These are phyloP conservation scores for Pocillopora damicornis DNA, from an alignment of 64 coral and sea anemone genomes.

Conservation along the genomic window DNA sequence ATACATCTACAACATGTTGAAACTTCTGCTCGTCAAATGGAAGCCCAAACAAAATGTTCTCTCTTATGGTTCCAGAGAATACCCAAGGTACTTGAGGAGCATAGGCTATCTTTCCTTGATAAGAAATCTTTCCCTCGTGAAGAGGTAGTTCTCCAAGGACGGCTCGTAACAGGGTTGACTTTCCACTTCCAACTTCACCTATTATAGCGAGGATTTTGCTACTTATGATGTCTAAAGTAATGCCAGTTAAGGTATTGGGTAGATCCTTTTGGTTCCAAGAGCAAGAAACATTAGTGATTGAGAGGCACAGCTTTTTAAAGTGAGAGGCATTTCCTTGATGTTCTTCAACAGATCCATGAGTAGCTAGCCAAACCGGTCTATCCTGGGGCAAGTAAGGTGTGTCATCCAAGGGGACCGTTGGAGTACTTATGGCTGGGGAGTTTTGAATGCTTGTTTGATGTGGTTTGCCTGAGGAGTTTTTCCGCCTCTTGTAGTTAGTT, in stretches of 20 bases:
- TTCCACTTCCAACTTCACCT: slow-evolving; percentile 65
- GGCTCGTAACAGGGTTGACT: slow-evolving; percentile 61
- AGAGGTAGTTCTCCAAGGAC: slow-evolving; percentile 58
- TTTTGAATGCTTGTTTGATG: neutral
- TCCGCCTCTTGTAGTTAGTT: neutral
- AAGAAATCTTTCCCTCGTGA: slow-evolving; percentile 7
- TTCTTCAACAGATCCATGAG: neutral
- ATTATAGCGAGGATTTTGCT: slow-evolving; percentile 38
- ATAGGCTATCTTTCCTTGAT: slow-evolving; percentile 50
- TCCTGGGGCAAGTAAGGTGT: neutral
- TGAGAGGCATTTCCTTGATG: neutral
- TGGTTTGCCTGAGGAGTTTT: neutral
- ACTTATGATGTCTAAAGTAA: slow-evolving; percentile 34
- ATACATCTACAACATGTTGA: slow-evolving; percentile 22
- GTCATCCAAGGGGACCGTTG: too few relatives aligned
- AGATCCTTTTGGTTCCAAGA: neutral
- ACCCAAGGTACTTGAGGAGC: slow-evolving; percentile 75
- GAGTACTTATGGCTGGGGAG: neutral
- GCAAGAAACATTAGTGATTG: neutral
- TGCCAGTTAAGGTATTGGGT: neutral
- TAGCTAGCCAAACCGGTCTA: neutral
- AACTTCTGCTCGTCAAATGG: slow-evolving; percentile 46
- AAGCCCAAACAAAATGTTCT: slow-evolving; percentile 79
- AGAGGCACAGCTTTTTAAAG: neutral
- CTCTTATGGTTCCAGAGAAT: slow-evolving; percentile 79